These are phyloP conservation scores for Habrosyne pyritoides DNA, from an alignment of 2,888 invertebrate species.

Conservation along the genomic window DNA sequence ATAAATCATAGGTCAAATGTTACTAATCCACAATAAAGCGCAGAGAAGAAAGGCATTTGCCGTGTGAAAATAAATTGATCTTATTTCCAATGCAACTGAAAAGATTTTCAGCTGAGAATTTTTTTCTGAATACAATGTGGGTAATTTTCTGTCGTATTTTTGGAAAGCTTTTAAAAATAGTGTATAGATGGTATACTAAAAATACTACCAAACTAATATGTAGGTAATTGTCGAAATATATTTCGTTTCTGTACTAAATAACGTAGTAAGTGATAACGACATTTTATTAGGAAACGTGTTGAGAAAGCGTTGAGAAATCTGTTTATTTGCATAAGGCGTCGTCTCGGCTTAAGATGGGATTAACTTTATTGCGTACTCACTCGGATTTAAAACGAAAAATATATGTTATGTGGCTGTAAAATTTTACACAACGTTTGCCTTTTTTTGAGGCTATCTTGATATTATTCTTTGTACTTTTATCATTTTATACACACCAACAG, in stretches of 20 bases:
- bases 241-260: conserved; percentile 2
- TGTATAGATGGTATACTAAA: too few species aligned
- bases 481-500: not conserved
- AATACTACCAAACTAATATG: too few species aligned
- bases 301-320: conserved; percentile 16
- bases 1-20: too few species aligned
- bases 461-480: not conserved
- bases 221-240: not conserved
- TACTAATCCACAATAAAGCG: too few species aligned
- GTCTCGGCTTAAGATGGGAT: conserved; percentile 8
- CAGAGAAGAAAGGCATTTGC: too few species aligned
- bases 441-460: not conserved
- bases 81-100: too few species aligned
- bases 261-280: conserved; percentile 15
- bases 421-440: not conserved
- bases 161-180: too few species aligned
- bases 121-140: too few species aligned
- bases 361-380: conserved; percentile 3
- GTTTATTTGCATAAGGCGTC: conserved; percentile 25
- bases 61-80: too few species aligned
- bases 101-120: too few species aligned
- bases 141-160: too few species aligned
- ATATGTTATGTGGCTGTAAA: not conserved
- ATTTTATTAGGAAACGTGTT: conserved; percentile 21
- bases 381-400: conserved; percentile 6